Conservation (phyloP, 2,113 vertebrate species). For the Noturus placidus region DNA sequence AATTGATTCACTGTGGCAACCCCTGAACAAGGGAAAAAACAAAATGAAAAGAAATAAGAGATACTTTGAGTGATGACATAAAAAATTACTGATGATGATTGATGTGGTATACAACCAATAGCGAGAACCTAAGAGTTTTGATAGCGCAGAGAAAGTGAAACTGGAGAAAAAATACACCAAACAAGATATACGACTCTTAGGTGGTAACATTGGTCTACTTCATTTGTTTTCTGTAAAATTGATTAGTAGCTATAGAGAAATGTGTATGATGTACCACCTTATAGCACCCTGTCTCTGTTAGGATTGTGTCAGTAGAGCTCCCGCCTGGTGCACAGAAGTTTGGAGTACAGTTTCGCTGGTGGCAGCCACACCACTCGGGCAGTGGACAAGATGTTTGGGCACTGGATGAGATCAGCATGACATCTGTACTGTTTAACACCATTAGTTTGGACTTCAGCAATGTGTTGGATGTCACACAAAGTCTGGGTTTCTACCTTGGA, state of each 20-base stretch:
- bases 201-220: background rate
- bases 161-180: too few relatives aligned
- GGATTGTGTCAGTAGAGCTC: constrained; percentile 94
- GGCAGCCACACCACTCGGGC: constrained; percentile 96
- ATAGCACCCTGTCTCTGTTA: constrained; percentile 55
- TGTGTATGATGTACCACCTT: background rate
- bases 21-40: too few relatives aligned
- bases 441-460: constrained; percentile 97
- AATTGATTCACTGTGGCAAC: too few relatives aligned
- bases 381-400: constrained; percentile 95
- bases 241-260: background rate
- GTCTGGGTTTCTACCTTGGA: constrained; percentile 94
- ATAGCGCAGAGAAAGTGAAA: too few relatives aligned
- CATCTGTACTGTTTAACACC: constrained; percentile 94
- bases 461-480: constrained; percentile 93
- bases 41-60: too few relatives aligned
- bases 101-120: too few relatives aligned
- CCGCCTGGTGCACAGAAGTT: constrained; percentile 87
- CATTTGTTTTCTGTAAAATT: background rate
- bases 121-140: too few relatives aligned
- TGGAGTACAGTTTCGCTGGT: constrained; percentile 98
- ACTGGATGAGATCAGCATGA: constrained; percentile 97
- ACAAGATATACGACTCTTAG: too few relatives aligned
- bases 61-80: too few relatives aligned
- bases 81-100: too few relatives aligned